These are phyloP conservation scores for Aelia acuminata DNA, from an alignment of 2,888 invertebrate species.

Conservation along the genomic window DNA sequence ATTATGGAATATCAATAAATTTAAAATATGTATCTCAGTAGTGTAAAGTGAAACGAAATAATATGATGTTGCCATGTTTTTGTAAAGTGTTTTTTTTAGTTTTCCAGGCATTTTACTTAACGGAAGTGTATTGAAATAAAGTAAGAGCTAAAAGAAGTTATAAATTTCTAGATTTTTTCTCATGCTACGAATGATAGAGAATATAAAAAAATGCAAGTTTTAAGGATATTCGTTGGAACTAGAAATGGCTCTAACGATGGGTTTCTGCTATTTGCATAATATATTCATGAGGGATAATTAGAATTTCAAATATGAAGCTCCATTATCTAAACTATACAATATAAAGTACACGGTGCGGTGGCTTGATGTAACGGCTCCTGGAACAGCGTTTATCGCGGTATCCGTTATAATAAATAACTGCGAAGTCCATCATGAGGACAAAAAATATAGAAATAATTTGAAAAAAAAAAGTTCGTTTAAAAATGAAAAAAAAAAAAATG, in stretches of 20 bases:
- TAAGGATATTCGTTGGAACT: neutral
- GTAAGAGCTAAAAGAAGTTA: no score
- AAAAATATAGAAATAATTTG: neutral
- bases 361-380: neutral
- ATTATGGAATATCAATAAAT: no score
- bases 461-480: no score
- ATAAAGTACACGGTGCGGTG: neutral
- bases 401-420: neutral
- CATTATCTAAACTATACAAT: constrained; percentile 38
- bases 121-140: no score
- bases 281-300: constrained; percentile 27
- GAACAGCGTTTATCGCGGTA: neutral
- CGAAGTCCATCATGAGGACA: no score
- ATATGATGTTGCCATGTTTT: no score
- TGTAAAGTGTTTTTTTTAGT: no score
- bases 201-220: neutral
- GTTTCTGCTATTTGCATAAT: constrained; percentile 6
- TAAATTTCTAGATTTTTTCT: no score
- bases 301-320: constrained; percentile 5
- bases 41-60: no score
- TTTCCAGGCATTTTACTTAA: no score
- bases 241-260: neutral
- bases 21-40: no score
- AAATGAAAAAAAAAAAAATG: no score
- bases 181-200: neutral